Evolutionary conservation across 2,888 invertebrate species (phyloP), one percentile per base, ranked within the genome.

Genomic region (Cephus pygmeus): DNA sequence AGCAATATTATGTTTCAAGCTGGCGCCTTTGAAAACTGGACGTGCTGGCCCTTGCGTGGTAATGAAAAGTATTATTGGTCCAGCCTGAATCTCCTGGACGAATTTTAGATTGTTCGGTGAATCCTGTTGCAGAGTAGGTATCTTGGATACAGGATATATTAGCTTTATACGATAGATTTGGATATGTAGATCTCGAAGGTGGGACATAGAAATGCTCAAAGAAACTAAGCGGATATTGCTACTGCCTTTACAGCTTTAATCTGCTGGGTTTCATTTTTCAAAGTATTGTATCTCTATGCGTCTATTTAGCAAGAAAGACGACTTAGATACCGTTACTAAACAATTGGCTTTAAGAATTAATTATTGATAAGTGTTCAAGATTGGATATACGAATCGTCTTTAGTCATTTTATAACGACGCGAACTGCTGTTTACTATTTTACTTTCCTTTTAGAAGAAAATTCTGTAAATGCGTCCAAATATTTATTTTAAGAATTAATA

Each of bases 41-140:
- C 94, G 98, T 81, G 98, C 98, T 35, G 98, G 98, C 81, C 96
- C 98, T 75, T 97, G 97, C 87, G 95, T 97, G 23, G 96, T 98
- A 75, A 93, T 91, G 3, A 89, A 79, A 79, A 76, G 73, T 74
- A 36, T 31, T 35, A 75, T 76, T 9, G 78, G 75, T 33, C 36
- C 23, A 23, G 23, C 23, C 56, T 56, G 23, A 56, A 23, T 56
- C 40, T 15, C 40, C 15, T 6, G 40, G 15, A 40, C 40, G 15
- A 15, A 6, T 40, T 15, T 40, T 6, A 15, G 15, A 40, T 40
- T 40, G 40, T 40, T 40, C 15, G 6, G 15, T 40, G 40, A 15
- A 40, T 40, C 9, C 56, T 56, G 56, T 56, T 23, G 23, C 2
- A 56, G 23, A 56, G 1, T 23, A 56, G 23, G 56, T 56, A 56